Base-by-base conservation (phyloP, 92 coral and sea anemone genomes). In the Zoanthus gigantus region DNA sequence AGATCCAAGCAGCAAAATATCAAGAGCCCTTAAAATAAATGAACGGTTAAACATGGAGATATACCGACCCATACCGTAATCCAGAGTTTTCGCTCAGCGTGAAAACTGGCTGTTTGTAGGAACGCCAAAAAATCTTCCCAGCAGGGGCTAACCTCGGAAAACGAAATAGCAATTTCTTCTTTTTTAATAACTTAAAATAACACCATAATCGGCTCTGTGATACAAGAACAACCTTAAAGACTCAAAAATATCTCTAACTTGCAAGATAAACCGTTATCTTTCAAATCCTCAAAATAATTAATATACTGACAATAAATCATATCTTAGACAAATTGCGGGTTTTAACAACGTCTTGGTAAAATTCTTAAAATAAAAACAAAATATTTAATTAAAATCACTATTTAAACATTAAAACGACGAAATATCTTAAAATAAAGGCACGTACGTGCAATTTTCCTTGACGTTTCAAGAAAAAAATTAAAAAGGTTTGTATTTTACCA, bases 31-130 rank as follows among this genome's bases (percentile, higher is more conserved):
- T 76, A 0, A 34, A 54, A 52, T 29, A 3, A 77, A 77, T 53
- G 28, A 28, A 54, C 28, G 46, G 31, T 69, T 34, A 56, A 77
- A 29, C 53, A 77, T 7, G 30, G 44, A 31, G 12, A 29, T 31
- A 13, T 32, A 69, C 18, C 29, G 30, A 47, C 13, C n/a, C 13
- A 65, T 28, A 80, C 44, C 60, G 31, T 6, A 47, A 10, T 80
- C 73, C 18, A 67, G 74, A 61, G 30, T 63, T 48, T 81, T 81
- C 85, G 60, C 85, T 32, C 75, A n/a, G 85, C 42, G 52, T 46
- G 76, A 67, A 46, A 44, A 81, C 60, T 18, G 31, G 23, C 46
- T 32, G 32, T 81, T 66, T 79, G 57, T 67, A 66, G 47, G 44
- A 23, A 81, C 37, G 75, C 44, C 75, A 46, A 53, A 52, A 67